Evolutionary conservation across 1,140 invertebrate genomes (phyloP), one percentile per base, ranked within the genome.

Genomic region (Ptiloglossa arizonensis): DNA sequence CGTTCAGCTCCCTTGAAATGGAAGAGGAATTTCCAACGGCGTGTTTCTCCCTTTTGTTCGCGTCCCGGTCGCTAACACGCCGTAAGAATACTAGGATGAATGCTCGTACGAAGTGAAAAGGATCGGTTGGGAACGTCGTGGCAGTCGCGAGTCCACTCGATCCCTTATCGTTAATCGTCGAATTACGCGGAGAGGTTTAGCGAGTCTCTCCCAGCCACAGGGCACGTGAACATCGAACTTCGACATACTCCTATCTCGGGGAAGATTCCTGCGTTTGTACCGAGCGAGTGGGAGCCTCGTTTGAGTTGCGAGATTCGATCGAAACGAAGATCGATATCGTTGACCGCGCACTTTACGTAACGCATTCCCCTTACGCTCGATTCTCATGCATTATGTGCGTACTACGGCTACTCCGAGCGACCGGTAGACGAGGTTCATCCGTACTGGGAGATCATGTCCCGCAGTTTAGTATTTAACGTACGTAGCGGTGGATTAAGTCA

Each of bases 401-500:
- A 22, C 64, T 15, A 35, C 46, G 56, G 2, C 44, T 48, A 52
- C 48, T 57, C 54, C 22, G n/a, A n/a, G n/a, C 57, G 1, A 24
- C 13, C 35, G 62, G 59, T 86, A 68, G 66, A 83, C 57, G 66
- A 64, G 79, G 78, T 83, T 88, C 77, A 69, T 69, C 73, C 62
- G 52, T 79, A 52, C 81, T 73, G 56, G 44, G 63, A 64, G 70
- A 81, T 89, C 79, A 86, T 90, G 22, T 52, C 77, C 62, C 64
- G 79, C 73, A 77, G 71, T 77, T 88, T 81, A 73, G 66, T 83
- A 78, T 81, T 66, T 80, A 64, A 67, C 64, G 77, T 68, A 80
- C 72, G 81, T 68, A 87, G 87, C 86, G 62, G 74, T 73, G 87
- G 88, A 91, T 91, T 91, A 90, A 91, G 90, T 87, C 87, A 90